Conservation (phyloP, 2,113 vertebrate species). For the Phaethon lepturus region DNA sequence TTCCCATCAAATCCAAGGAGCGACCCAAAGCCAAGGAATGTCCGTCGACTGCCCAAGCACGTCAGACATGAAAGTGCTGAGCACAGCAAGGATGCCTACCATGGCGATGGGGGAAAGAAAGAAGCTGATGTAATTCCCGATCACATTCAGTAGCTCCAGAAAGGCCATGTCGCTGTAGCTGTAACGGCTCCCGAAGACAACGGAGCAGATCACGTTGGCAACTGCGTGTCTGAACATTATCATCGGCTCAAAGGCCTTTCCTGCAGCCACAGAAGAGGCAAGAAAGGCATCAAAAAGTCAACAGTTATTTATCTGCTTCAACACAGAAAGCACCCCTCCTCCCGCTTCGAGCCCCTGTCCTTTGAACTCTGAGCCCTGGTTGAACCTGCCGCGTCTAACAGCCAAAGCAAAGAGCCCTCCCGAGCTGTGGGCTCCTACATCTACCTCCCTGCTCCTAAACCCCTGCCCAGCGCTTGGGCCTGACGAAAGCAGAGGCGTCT, state of each 20-base stretch:
- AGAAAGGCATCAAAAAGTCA: not conserved
- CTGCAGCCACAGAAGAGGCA: not conserved
- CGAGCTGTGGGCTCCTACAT: not conserved
- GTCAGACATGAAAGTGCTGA: not conserved
- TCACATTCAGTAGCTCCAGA: not conserved
- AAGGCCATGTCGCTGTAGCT: not conserved
- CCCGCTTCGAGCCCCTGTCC: fast-evolving
- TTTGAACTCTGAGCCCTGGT: not conserved
- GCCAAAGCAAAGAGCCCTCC: not conserved
- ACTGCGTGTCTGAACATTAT: not conserved
- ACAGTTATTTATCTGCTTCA: not conserved
- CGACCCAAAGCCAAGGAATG: not conserved
- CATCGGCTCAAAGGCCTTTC: not conserved
- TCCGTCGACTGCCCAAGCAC: fast-evolving
- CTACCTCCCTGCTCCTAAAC: not conserved
- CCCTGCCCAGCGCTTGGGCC: too few relatives aligned
- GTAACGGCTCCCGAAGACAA: constrained; percentile 23
- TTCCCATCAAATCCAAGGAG: not conserved
- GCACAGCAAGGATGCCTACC: not conserved
- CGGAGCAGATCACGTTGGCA: constrained; percentile 23
- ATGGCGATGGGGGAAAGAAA: not conserved
- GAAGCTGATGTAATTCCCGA: not conserved
- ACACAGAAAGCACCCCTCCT: not conserved
- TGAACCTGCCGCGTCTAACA: not conserved
- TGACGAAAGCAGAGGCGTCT: not conserved